Conservation (phyloP, 2,888 invertebrate species). For the Epiblema foenella region DNA sequence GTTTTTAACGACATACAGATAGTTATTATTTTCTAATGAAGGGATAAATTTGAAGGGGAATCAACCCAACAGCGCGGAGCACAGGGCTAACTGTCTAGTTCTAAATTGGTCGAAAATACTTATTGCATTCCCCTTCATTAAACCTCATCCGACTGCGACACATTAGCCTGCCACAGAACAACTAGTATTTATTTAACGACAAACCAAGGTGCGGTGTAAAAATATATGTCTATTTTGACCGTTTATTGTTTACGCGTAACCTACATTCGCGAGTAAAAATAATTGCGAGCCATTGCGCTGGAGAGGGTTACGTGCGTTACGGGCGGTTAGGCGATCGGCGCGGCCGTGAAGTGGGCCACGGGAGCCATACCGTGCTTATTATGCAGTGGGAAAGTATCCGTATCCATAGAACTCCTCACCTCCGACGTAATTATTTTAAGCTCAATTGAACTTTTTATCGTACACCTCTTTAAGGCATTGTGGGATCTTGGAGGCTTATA, state of each 20-base stretch:
- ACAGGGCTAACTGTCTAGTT: background rate
- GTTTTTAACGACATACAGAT: background rate
- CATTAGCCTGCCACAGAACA: constrained; percentile 26
- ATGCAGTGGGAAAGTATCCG: no score
- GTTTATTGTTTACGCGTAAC: constrained; percentile 65
- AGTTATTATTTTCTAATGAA: background rate
- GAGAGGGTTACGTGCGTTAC: constrained; percentile 69
- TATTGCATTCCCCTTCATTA: constrained; percentile 13
- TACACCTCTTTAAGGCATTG: no score
- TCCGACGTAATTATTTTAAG: no score
- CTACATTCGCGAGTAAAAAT: constrained; percentile 61
- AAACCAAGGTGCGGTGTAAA: constrained; percentile 40
- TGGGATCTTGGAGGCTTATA: no score
- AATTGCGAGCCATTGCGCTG: constrained; percentile 59
- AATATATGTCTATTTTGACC: constrained; percentile 47
- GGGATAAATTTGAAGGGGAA: background rate
- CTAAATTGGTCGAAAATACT: constrained; percentile 11
- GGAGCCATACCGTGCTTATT: background rate
- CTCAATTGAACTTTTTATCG: no score
- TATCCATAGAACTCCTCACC: no score
- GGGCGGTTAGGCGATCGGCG: constrained; percentile 35
- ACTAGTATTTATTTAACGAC: constrained; percentile 30
- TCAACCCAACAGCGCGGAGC: background rate
- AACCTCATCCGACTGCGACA: constrained; percentile 9
- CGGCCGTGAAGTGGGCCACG: constrained; percentile 61